Base-by-base conservation (phyloP, 2,113 vertebrate species). In the Chloroceryle aenea region DNA sequence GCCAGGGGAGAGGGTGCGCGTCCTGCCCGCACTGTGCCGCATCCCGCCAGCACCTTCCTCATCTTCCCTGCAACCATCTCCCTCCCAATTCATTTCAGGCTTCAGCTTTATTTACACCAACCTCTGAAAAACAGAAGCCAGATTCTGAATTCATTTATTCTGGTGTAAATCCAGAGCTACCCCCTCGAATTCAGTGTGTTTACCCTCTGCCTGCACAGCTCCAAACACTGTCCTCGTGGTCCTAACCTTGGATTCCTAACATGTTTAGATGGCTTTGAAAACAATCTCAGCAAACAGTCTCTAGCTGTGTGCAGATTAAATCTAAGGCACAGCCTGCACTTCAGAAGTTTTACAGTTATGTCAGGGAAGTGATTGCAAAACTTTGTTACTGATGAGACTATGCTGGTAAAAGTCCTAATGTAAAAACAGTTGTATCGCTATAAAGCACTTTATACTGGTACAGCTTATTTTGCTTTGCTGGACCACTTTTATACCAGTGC, bases 371-470 rank as follows among this genome's bases (percentile, higher is more conserved):
- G 91, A 89, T 21, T 76, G 66, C 92, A 91, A 82, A 87, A 61
- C 32, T 78, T 64, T 66, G 77, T 29, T 79, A 38, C 52, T 7
- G 10, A 78, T 71, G 83, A 61, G 74, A 69, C 43, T 45, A 2
- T 23, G 66, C 36, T 62, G 66, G 74, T 73, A 29, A 34, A 75
- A 91, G 43, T 78, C 71, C 61, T 85, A 23, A 78, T 62, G 50
- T 40, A 22, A 52, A 78, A 83, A 36, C 75, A 55, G 87, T 58
- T 90, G 92, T 94, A 66, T 62, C 32, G 12, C 76, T 84, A 74
- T 92, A 92, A 95, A 95, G 85, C 92, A 90, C 94, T 90, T 94
- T 91, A 53, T 85, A 80, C 50, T 79, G 74, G 93, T 87, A 77
- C 90, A 86, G 88, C 72, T 90, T 56, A 55, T 84, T 84, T 67